Base-by-base conservation (phyloP, 1,140 invertebrate species). In the Neotoxoptera formosana region DNA sequence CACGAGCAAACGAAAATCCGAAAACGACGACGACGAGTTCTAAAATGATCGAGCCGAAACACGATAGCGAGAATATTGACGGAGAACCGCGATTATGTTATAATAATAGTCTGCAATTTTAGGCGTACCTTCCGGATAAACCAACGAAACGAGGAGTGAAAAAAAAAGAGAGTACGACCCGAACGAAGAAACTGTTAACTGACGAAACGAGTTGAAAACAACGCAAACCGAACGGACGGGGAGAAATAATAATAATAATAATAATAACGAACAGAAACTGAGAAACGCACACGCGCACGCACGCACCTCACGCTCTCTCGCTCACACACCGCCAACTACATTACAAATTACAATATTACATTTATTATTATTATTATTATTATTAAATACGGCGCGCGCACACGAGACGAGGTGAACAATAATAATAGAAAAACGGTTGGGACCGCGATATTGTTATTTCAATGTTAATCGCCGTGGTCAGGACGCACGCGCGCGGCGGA, bases 401-500 rank as follows among this genome's bases (percentile, higher is more conserved):
- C n/a, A 17, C 60, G 30, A 6, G 60, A n/a, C 60, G 14, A 76
- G n/a, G 60, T 76, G 47, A 53, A 88, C n/a, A 41, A 84, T 41
- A 83, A 83, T 67, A 81, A 67, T 36, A 51, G 47, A 51, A 56
- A 92, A 93, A 93, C 91, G 91, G 91, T 76, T 76, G 60, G n/a
- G 14, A 76, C 17, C 60, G 30, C 17, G 14, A 76, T 14, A 67
- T 67, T n/a, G 60, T n/a, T 30, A 34, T 76, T 76, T 76, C 60
- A 76, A 76, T 76, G 60, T 76, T 76, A 76, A 76, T 76, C 30
- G 60, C 60, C 17, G 14, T n/a, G 60, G 30, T 86, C 86, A 56
- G 81, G 25, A 93, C 91, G 91, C 91, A 86, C 48, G 91, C 91
- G 91, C 91, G 56, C 81, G 30, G 23, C 48, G 9, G 23, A 21